phyloP scores from a whole-genome alignment of 37 sponge, comb jelly and placozoan genomes.

The Agelas oroides region DNA sequence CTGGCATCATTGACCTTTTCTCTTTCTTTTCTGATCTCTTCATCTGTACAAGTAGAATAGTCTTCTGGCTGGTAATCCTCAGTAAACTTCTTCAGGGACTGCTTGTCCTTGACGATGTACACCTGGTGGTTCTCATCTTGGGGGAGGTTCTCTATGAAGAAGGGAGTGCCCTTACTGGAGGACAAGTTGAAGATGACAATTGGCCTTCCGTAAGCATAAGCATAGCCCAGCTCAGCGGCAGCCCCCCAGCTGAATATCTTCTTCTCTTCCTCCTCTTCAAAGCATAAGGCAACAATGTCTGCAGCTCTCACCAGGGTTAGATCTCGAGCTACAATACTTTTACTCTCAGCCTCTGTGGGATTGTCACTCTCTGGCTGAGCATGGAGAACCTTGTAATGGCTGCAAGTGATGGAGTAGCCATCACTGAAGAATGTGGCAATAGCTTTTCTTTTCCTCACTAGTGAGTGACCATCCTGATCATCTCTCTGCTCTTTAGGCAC shows the following conservation, averaged over 20 bases:
- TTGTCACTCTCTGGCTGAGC: background rate
- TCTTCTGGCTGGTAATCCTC: background rate
- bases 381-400: conserved; percentile 2
- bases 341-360: background rate
- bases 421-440: background rate
- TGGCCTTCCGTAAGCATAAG: background rate
- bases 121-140: background rate
- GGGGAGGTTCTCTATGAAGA: background rate
- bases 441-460: background rate
- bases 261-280: background rate
- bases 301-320: background rate
- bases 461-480: too few species aligned
- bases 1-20: background rate
- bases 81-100: background rate
- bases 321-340: background rate
- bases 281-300: background rate
- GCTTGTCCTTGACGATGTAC: background rate
- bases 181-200: background rate
- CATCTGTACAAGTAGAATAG: too few species aligned
- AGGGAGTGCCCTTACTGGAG: background rate
- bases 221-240: background rate
- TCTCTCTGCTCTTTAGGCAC: background rate
- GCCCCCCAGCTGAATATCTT: background rate
- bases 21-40: too few species aligned
- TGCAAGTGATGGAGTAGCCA: conserved; percentile 5